Percentiles rank a stretch among this genome's conserved stretches.
Conservation (phyloP, 2,113 vertebrate genomes). For the Girardinichthys multiradiatus region DNA sequence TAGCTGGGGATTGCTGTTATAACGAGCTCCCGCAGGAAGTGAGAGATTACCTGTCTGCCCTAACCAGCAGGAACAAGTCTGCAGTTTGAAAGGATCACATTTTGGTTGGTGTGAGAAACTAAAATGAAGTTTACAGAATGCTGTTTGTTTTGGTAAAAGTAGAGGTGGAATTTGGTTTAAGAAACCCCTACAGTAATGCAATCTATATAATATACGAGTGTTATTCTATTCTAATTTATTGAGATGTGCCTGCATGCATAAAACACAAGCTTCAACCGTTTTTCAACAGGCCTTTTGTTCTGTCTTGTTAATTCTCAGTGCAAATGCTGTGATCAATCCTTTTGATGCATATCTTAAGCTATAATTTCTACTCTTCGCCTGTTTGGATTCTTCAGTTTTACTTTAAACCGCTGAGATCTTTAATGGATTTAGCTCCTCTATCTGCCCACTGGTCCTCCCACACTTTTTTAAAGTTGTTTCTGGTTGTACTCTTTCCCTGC, state of each 20-base stretch:
- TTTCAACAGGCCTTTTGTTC: conserved; percentile 39
- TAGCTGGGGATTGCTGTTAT: conserved; percentile 35
- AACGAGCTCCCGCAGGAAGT: conserved; percentile 51
- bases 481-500: not conserved
- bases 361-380: conserved; percentile 40
- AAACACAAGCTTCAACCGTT: not conserved
- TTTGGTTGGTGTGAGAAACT: not conserved
- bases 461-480: too few species aligned
- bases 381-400: conserved; percentile 4
- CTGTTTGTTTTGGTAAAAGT: too few species aligned
- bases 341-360: conserved; percentile 54
- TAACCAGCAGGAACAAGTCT: conserved; percentile 19
- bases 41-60: conserved; percentile 34
- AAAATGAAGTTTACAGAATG: too few species aligned
- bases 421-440: conserved; percentile 17
- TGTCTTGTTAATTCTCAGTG: conserved; percentile 23
- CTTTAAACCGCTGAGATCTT: not conserved
- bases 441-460: conserved; percentile 6
- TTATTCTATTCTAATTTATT: conserved; percentile 3
- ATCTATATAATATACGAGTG: not conserved
- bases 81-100: conserved; percentile 27
- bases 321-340: conserved; percentile 51
- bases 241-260: conserved; percentile 14
- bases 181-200: conserved; percentile 36
- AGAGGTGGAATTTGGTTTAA: too few species aligned